phyloP scores from a whole-genome alignment of 2,797 vertebrate genomes.

The Phaenicophaeus curvirostris region DNA sequence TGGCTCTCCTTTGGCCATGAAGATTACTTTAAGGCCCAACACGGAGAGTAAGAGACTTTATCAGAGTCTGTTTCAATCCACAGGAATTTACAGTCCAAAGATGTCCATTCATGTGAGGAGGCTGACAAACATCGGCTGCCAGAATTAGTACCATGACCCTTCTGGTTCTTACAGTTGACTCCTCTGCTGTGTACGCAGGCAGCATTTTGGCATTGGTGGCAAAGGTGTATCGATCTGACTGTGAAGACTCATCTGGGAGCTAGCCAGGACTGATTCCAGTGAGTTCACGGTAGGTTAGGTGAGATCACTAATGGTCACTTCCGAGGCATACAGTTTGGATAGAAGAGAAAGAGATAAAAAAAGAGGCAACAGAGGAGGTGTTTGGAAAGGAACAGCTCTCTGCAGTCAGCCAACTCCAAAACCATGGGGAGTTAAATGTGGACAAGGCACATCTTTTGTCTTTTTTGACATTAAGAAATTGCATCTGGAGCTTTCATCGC shows the following conservation, averaged over 20 bases:
- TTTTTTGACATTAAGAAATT: conserved; percentile 6
- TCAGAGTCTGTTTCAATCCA: not conserved
- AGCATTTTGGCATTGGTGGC: not conserved
- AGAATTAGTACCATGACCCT: not conserved
- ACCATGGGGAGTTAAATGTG: not conserved
- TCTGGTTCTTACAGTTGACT: not conserved
- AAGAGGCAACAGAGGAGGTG: not conserved
- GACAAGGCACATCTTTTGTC: not conserved
- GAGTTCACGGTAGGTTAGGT: not conserved
- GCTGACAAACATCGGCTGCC: not conserved
- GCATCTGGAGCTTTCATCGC: not conserved
- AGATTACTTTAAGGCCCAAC: not conserved
- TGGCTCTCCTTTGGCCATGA: not conserved
- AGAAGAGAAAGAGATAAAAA: not conserved
- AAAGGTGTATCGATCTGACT: not conserved
- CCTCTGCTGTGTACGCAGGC: not conserved
- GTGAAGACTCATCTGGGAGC: not conserved
- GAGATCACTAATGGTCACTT: not conserved
- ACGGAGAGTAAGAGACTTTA: not conserved
- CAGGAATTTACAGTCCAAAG: not conserved
- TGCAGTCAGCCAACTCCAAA: not conserved
- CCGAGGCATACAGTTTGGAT: not conserved
- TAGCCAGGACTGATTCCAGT: not conserved
- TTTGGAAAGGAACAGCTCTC: conserved; percentile 1
- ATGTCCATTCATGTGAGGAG: not conserved